Base-by-base conservation (phyloP, 2,113 vertebrate genomes). In the Dendrocopos noguchii region DNA sequence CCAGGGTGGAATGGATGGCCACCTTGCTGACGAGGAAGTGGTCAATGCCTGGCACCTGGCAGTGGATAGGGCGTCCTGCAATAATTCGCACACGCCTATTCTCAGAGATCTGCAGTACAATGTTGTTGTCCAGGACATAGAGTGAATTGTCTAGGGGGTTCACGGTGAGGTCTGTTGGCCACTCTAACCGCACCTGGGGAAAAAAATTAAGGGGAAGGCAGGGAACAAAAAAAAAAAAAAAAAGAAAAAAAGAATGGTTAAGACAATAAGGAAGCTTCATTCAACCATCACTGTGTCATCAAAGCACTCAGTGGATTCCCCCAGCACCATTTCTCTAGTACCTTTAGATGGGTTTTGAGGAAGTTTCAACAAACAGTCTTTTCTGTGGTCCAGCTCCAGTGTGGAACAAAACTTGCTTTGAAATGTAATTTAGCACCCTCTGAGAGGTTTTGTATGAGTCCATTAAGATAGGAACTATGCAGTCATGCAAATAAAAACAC, bases 51-150 rank as follows among this genome's bases (percentile, higher is more conserved):
- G 99, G 98, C 42, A 99, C 98, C 95, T 99, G 99, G 97, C 99
- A 99, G 97, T 99, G 99, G 90, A 99, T 99, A 72, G 99, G 99
- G 39, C 99, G 98, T 16, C 99, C 99, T 0, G 99, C 99, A 18
- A 99, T 98, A 28, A 99, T 99, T 14, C 98, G 97, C 86, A 99
- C 99, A 2, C 99, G 98, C 16, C 98, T 97, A 55, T 86, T 98
- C 94, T 99, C 98, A 8, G 99, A 99, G 91, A 99, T 98, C 98
- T 99, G 99, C 29, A 99, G 98, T 59, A 99, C 99, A 9, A 99
- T 99, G 97, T 99, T 99, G 98, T 99, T 99, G 98, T 99, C 99
- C 88, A 99, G 98, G 68, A 99, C 98, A 57, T 99, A 99, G 53
- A 99, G 97, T 1, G 99, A 99, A 91, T 99, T 99, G 97, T 99